Evolutionary conservation across 1,140 invertebrate species (phyloP), one percentile per base, ranked within the genome.

Genomic region (Drosophila persimilis): DNA sequence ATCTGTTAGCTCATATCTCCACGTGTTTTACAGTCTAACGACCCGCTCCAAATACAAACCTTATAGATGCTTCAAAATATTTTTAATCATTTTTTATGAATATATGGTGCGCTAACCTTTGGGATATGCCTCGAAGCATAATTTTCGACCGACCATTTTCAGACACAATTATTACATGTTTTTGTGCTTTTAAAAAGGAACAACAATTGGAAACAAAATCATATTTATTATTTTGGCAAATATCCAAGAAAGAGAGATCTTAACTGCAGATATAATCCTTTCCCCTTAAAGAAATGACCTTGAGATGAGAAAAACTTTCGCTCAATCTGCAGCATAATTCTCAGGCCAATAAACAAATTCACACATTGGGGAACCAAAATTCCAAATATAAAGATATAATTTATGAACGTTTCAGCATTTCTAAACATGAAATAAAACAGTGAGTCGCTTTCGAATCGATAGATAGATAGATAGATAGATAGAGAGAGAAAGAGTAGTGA

Each of bases 261-360:
- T 84, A 86, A 80, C 77, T 86, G 72, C 72, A 74, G 35, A 13
- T 13, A 60, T 69, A 84, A 84, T 86, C 83, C 80, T 79, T 84
- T 84, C 26, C 41, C 70, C 48, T 50, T 29, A 43, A 57, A 58
- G 48, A 60, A 47, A 65, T 73, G 80, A 84, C 80, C 80, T 84
- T 84, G 80, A 84, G 73, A 66, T 65, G 50, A 45, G 8, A 39
- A 75, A 41, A 66, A 73, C 72, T 83, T 84, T 84, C 80, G 65
- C 75, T 47, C 47, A 57, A 84, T 46, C 58, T 48, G 15, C 35
- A 73, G 73, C 80, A 81, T 86, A 81, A 77, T 77, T 73, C 84
- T 54, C 50, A 26, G 44, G 62, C 61, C 69, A 76, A 80, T 77
- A 86, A 86, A 86, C 81, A 81, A 86, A 78, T 78, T 77, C 74